Evolutionary conservation across 2,113 vertebrate species (phyloP), one percentile per base, ranked within the genome.

Genomic region (Mellivora capensis): DNA sequence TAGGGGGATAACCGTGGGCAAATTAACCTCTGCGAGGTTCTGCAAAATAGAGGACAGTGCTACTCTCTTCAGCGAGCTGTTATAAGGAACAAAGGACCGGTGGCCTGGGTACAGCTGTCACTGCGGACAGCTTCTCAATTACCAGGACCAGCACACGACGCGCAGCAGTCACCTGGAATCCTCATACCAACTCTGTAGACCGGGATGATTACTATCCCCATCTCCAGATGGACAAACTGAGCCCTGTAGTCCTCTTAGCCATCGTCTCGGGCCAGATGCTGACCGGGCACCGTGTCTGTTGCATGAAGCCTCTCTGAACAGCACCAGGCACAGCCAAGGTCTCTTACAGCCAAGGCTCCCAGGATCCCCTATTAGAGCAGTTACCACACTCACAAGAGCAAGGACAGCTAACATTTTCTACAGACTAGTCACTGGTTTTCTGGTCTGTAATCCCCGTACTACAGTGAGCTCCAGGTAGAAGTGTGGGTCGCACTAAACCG

Each of bases 1-100:
- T 81, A 81, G 67, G 74, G 72, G 71, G 79, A 67, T 71, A 93
- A 87, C 76, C 80, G 52, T 20, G n/a, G 31, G 7, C 49, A 96
- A 96, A 82, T 97, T 91, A 92, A 98, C 80, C 91, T 82, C 81
- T 86, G 39, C 23, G 44, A 85, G 47, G 83, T 89, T 62, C 82
- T 95, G n/a, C 54, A 96, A 93, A 96, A 59, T 23, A 54, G 47
- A 96, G 52, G 57, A 74, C 76, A 92, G 20, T 27, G 23, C 27
- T 57, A 29, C 34, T 77, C 27, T 62, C 62, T 86, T 76, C 69
- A 88, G 49, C 86, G 25, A 13, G 31, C 27, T 49, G 17, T 9
- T 77, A 5, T n/a, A 93, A 79, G 31, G 69, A 87, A 92, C 37
- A 91, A 96, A 97, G 34, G 25, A 77, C 13, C 12, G 76, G 6